phyloP scores from a whole-genome alignment of 2,797 vertebrate species.

The Notamacropus eugenii region DNA sequence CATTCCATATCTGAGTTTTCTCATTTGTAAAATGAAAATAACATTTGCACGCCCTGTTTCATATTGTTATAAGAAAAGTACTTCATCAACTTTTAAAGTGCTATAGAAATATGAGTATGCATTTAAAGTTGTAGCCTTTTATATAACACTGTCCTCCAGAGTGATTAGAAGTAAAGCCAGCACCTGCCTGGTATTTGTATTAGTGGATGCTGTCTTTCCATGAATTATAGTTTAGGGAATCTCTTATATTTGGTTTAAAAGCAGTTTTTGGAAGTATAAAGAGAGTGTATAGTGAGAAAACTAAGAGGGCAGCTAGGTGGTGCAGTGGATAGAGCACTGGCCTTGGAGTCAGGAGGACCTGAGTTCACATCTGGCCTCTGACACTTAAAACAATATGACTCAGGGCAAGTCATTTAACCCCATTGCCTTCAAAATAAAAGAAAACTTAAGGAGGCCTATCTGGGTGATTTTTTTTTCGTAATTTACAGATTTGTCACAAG shows the following conservation, averaged over 20 bases:
- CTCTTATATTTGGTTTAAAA: slow-evolving; percentile 41
- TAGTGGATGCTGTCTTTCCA: slow-evolving; percentile 27
- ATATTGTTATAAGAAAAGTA: background rate
- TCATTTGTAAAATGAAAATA: background rate
- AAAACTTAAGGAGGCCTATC: slow-evolving; percentile 20
- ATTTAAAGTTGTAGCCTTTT: background rate
- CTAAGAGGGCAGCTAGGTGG: background rate
- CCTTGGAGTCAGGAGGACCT: background rate
- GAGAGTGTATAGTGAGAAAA: background rate
- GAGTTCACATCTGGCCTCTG: background rate
- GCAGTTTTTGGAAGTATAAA: background rate
- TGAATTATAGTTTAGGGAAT: slow-evolving; percentile 15
- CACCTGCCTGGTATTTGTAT: slow-evolving; percentile 29
- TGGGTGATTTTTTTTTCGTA: slow-evolving; percentile 31
- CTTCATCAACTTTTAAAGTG: background rate
- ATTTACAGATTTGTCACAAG: slow-evolving; percentile 44
- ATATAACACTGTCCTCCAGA: background rate
- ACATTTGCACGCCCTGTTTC: background rate
- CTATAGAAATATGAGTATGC: background rate
- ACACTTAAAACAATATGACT: background rate
- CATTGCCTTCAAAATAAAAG: slow-evolving; percentile 41
- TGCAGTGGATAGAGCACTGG: background rate
- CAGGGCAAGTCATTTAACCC: background rate
- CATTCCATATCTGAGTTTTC: background rate
- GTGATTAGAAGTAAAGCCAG: background rate